A percentile compares a stretch with the other conserved stretches of the same genome.
Conservation (phyloP, 2,888 invertebrate species). For the Tenthredo notha region DNA sequence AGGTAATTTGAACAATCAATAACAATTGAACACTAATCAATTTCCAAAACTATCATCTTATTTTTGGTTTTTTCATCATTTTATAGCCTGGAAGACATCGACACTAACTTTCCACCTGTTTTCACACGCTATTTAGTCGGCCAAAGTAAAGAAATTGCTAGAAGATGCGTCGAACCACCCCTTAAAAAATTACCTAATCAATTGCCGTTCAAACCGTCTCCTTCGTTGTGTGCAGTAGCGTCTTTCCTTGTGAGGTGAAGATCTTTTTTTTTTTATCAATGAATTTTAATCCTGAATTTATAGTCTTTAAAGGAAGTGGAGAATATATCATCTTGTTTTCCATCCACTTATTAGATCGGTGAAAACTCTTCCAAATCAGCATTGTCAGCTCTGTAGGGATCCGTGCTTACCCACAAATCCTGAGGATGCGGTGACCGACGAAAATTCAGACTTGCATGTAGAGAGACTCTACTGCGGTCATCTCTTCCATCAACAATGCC, state of each 20-base stretch:
- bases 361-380: conserved; percentile 82
- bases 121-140: conserved; percentile 83
- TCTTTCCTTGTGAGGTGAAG: conserved; percentile 80
- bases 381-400: conserved; percentile 84
- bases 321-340: not conserved
- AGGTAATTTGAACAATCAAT: conserved; percentile 72
- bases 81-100: conserved; percentile 81
- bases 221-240: conserved; percentile 82
- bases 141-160: conserved; percentile 85
- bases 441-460: conserved; percentile 81
- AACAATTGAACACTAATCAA: not conserved
- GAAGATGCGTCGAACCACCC: conserved; percentile 86
- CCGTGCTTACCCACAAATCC: conserved; percentile 82
- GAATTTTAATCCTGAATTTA: not conserved
- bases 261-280: not conserved
- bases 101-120: conserved; percentile 84
- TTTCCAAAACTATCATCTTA: not conserved
- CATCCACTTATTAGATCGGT: conserved; percentile 79
- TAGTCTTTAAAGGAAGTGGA: not conserved
- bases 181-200: conserved; percentile 80
- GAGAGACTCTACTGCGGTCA: conserved; percentile 88
- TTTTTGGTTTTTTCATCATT: conserved; percentile 51
- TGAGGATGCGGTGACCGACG: conserved; percentile 80
- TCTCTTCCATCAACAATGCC: conserved; percentile 85
- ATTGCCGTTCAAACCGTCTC: conserved; percentile 82